These are phyloP conservation scores for Triplophysa yarkandensis DNA, from an alignment of 2,797 vertebrate species.

Conservation along the genomic window DNA sequence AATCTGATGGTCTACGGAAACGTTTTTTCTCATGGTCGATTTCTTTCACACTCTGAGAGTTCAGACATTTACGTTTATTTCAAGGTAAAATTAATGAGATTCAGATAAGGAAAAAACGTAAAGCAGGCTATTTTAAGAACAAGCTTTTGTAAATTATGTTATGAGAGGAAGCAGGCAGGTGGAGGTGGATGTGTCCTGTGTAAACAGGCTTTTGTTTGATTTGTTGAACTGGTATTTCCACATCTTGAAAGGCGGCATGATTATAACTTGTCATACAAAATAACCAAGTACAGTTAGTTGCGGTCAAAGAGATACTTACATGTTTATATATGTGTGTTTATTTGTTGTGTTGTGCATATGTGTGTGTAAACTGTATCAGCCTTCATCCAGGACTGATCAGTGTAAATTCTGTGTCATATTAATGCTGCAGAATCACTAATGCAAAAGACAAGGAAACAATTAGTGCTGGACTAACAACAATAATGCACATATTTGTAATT, in stretches of 20 bases:
- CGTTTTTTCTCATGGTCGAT: slow-evolving; percentile 23
- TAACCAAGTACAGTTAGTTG: background rate
- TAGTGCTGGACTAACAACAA: too few relatives aligned
- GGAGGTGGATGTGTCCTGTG: slow-evolving; percentile 20
- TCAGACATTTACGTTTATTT: background rate
- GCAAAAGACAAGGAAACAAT: background rate
- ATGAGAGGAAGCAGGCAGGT: background rate
- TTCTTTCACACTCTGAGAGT: slow-evolving; percentile 10
- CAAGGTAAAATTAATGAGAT: background rate
- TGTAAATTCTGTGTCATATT: background rate
- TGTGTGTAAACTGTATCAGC: background rate
- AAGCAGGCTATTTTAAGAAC: background rate
- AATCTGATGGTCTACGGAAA: slow-evolving; percentile 28
- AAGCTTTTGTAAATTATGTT: background rate
- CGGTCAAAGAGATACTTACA: background rate
- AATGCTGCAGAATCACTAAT: background rate
- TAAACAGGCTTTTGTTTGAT: slow-evolving; percentile 31
- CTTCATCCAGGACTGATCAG: background rate
- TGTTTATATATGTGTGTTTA: background rate
- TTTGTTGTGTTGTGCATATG: background rate
- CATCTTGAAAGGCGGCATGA: slow-evolving; percentile 1
- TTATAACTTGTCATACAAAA: background rate
- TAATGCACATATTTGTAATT: too few relatives aligned
- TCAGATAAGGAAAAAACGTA: background rate
- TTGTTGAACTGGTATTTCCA: slow-evolving; percentile 37